phyloP scores from a whole-genome alignment of 2,888 invertebrate species.

The Trichopria drosophilae region DNA sequence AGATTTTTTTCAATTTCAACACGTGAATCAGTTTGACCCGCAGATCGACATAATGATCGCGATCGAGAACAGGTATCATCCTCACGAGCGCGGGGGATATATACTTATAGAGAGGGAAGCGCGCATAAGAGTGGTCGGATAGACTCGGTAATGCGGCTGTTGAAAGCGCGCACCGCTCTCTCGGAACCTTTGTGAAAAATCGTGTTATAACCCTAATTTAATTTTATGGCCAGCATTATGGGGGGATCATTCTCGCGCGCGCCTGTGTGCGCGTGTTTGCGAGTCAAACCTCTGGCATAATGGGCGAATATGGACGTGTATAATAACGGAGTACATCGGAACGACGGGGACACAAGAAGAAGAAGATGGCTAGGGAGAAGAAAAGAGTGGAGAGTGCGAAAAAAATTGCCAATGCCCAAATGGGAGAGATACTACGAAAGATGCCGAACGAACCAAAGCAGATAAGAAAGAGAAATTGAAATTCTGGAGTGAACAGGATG shows the following conservation, averaged over 20 bases:
- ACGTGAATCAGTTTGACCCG: not conserved
- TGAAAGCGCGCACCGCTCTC: constrained; percentile 37
- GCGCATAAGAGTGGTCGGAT: constrained; percentile 9
- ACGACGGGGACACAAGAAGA: constrained; percentile 22
- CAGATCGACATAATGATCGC: not conserved
- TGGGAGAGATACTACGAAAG: no score
- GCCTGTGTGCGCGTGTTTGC: constrained; percentile 5
- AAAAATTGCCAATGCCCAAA: no score
- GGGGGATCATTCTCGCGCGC: constrained; percentile 38
- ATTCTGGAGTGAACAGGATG: no score
- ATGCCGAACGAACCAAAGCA: no score
- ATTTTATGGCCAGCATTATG: constrained; percentile 58
- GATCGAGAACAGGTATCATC: constrained; percentile 2
- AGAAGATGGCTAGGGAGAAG: constrained; percentile 23
- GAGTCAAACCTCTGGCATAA: constrained; percentile 42
- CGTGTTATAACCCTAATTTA: constrained; percentile 60
- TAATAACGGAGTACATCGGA: constrained; percentile 42
- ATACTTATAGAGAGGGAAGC: not conserved
- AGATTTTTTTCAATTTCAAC: constrained; percentile 6
- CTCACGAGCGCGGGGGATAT: no score
- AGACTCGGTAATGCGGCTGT: constrained; percentile 38
- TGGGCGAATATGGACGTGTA: constrained; percentile 46
- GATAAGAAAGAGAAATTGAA: constrained; percentile 25
- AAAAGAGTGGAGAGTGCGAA: constrained; percentile 19
- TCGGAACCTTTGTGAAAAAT: constrained; percentile 57